phyloP scores from a whole-genome alignment of 2,113 vertebrate genomes.

The Macrotus californicus region DNA sequence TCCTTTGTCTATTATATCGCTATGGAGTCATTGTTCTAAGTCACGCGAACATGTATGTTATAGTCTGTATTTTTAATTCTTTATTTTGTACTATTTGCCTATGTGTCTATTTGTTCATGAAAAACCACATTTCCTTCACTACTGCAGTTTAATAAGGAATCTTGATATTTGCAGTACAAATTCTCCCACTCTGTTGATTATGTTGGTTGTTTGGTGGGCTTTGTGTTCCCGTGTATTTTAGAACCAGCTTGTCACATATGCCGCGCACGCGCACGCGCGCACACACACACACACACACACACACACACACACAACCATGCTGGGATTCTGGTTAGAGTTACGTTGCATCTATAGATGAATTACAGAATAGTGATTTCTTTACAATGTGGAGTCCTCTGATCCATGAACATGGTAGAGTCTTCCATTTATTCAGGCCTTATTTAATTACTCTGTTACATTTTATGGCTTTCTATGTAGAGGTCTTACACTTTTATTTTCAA shows the following conservation, averaged over 20 bases:
- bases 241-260: background rate
- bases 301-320: background rate
- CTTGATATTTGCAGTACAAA: background rate
- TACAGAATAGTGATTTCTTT: background rate
- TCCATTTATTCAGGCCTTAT: background rate
- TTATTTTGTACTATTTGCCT: background rate
- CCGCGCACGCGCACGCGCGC: too few relatives aligned
- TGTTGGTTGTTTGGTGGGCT: background rate
- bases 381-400: background rate
- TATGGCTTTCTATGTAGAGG: background rate
- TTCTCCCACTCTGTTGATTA: background rate
- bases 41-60: background rate
- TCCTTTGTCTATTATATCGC: background rate
- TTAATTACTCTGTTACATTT: background rate
- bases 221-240: background rate
- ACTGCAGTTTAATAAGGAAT: background rate
- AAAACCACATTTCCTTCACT: background rate
- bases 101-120: background rate
- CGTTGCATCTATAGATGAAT: background rate
- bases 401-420: background rate
- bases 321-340: background rate
- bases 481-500: background rate
- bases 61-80: background rate
- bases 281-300: background rate
- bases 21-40: background rate